Conservation (phyloP, 2,113 vertebrate genomes). For the Psammodynastes pulverulentus region DNA sequence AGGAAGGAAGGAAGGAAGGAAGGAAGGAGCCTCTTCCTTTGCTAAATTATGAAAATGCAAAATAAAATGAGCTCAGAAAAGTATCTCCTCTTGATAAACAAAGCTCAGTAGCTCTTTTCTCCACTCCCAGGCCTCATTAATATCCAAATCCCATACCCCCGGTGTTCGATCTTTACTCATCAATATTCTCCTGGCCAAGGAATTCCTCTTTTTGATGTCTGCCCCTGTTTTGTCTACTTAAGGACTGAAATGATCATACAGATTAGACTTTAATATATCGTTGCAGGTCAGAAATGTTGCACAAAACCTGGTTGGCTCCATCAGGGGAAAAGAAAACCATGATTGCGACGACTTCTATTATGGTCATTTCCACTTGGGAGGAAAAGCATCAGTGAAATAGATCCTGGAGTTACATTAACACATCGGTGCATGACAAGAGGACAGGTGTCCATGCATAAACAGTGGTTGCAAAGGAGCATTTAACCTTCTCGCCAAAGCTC, state of each 20-base stretch:
- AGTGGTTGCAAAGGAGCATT: not conserved
- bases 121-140: not conserved
- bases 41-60: not conserved
- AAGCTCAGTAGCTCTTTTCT: not conserved
- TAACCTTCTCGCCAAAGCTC: not conserved
- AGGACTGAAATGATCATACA: not conserved
- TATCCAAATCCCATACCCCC: too few relatives aligned
- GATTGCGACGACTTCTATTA: not conserved
- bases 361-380: not conserved
- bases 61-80: not conserved
- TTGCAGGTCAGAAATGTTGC: not conserved
- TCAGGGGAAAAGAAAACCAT: not conserved
- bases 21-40: not conserved
- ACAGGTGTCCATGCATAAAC: not conserved
- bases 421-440: not conserved
- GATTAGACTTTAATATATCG: not conserved
- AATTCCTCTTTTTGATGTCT: not conserved
- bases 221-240: not conserved
- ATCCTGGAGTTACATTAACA: not conserved
- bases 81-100: not conserved
- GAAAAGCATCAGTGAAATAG: not conserved
- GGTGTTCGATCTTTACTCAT: not conserved
- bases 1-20: too few relatives aligned
- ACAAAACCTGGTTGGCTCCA: not conserved
- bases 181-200: not conserved